Base-by-base conservation (phyloP, 92 coral and sea anemone genomes). In the Phenganax stokvisi region DNA sequence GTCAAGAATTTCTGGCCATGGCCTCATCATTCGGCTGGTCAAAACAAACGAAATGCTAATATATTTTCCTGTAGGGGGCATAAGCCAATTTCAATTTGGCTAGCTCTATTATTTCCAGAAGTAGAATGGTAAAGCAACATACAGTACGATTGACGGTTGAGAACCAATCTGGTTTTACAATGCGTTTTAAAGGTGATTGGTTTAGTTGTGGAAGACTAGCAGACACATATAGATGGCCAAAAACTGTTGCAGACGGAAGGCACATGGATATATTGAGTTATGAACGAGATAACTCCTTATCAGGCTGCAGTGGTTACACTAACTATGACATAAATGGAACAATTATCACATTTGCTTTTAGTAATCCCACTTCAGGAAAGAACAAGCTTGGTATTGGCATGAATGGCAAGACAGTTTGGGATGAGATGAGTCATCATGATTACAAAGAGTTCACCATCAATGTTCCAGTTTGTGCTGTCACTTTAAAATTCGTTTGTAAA, bases 241-340 rank as follows among this genome's bases (percentile, higher is more conserved):
- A 77, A 54, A 77, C 28, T 37, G 62, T 88, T 15, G 9, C 51
- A 15, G 12, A 80, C 61, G 84, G 84, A 58, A 47, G 81, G n/a
- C 55, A 64, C 15, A 52, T 61, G 74, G 80, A 54, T 15, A 76
- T 88, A 55, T 87, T 76, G 44, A 88, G 61, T 72, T 88, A 88
- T 68, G 90, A 88, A 80, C 61, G 80, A 16, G 90, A 88, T 82
- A 51, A 80, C 75, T 54, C 84, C n/a, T 9, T 54, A 20, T 79
- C 88, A 11, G 90, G 90, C 37, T 88, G 90, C 74, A 85, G 88
- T 56, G 91, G 91, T 8, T 88, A 69, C 83, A 86, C 83, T 54
- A 88, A 80, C 61, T 88, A 88, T 57, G 67, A 71, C 31, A 79
- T 88, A 25, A 81, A 81, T 53, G 91, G 59, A 20, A 82, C 86